Base-by-base conservation (phyloP, 2,113 vertebrate genomes). In the Xerus inauris region DNA sequence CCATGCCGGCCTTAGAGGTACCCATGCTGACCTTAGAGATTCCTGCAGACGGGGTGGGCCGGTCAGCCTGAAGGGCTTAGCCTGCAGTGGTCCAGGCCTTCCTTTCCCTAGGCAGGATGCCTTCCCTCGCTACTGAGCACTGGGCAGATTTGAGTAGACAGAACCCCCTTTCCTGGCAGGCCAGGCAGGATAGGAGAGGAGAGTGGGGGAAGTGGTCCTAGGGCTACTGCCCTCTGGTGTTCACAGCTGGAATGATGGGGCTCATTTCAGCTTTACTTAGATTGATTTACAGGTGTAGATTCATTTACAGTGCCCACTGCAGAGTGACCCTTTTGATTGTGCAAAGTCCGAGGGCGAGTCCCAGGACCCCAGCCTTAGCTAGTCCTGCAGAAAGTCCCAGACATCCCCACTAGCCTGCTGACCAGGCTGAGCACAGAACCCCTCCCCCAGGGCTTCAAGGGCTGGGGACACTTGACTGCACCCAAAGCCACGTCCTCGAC, bases 1-100 rank as follows among this genome's bases (percentile, higher is more conserved):
- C 97, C 98, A 94, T 95, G 91, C 30, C 2, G n/a, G 26, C 85
- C 35, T 49, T 49, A 8, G 89, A 64, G 24, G 88, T 71, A 94
- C 95, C 59, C 59, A 62, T 62, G 59, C 59, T 62, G 59, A 62
- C 59, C 38, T 49, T 49, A 8, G 92, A 64, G 24, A 82, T 71
- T 93, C 95, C 89, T 94, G 97, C 49, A 38, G 94, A 73, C 77
- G 71, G 82, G 28, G 54, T 14, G 32, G 67, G 42, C 14, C 42
- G 51, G 82, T 75, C 54, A 35, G 54, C 77, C 65, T 49, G 45
- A 54, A 62, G 26, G 73, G 35, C 13, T 38, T 10, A 32, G 59
- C 30, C 10, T 3, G 62, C 59, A 14, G 26, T 13, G 57, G 73
- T 10, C 10, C 40, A 14, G 0, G 14, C 81, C 20, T 51, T 20